Base-by-base conservation (phyloP, 2,113 vertebrate genomes). In the Gallinago paraguaiae region DNA sequence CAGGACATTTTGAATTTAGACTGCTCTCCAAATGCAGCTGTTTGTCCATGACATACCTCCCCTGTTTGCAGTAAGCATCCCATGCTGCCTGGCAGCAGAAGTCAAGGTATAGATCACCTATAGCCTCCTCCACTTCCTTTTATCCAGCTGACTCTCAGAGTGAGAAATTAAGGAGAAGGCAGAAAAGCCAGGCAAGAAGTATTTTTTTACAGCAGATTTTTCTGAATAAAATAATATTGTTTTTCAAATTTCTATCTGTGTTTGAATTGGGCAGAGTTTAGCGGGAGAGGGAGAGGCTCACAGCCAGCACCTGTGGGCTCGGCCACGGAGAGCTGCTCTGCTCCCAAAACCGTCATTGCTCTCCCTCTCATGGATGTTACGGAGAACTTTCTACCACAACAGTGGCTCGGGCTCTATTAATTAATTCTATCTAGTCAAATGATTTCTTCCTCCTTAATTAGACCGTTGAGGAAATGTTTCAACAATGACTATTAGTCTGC, bases 271-370 rank as follows among this genome's bases (percentile, higher is more conserved):
- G 50, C 25, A 69, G 63, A 53, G 50, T 33, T 37, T 74, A 53
- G 37, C 9, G 35, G 61, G 53, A 43, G 39, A 45, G 17, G 10
- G 23, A 56, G 75, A 53, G 24, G 17, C 37, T 70, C 33, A 20
- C 2, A 6, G 51, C 3, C 48, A 53, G 46, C 37, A 28, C 0
- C 0, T 28, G 14, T 48, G 37, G 30, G 25, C 10, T 89, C 31
- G 18, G 41, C 3, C 19, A 13, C 15, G 24, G 35, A 83, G 33
- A 59, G 6, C 53, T 61, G 24, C 24, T 46, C 61, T 80, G 22
- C 22, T 45, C n/a, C 18, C 25, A 7, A 39, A 79, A 30, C 35
- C 7, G 0, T 53, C 33, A 24, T 41, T 63, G 27, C 17, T 79
- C 48, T 74, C 41, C 12, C 28, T 39, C 24, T 69, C 43, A 53